Evolutionary conservation across 2,113 vertebrate species (phyloP), one percentile per base, ranked within the genome.

Genomic region (Antechinus stuartii): DNA sequence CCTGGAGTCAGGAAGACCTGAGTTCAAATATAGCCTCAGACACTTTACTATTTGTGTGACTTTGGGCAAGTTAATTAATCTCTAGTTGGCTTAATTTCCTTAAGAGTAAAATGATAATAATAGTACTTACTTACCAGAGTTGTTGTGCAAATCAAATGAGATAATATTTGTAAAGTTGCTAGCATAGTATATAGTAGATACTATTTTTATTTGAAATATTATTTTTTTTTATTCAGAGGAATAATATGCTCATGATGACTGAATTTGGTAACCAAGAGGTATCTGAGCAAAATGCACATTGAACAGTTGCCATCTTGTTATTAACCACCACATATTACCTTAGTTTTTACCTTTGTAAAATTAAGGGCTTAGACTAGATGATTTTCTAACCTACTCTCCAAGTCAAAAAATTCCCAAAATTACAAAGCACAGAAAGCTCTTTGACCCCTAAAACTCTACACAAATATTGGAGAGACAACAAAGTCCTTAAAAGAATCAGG

Each of bases 81-180:
- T 89, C 56, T 24, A 8, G 89, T 47, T 68, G 16, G 9, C 42
- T 14, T 2, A 22, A 7, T 91, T 84, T 92, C 55, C 91, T 92
- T n/a, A 16, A 35, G 3, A 50, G 46, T n/a, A 25, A 54, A 3
- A 2, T 91, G 76, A 92, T 8, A 56, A 26, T 35, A 24, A 42
- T 0, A 47, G 26, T 2, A 91, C 5, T n/a, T 3, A 76, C 0
- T 0, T 91, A 0, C 8, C 1, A 91, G n/a, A 23, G 50, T 54
- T 50, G 12, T 12, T 91, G 16, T n/a, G 54, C 6, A 23, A 22
- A 91, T 93, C 30, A 56, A 53, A 8, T 95, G 94, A 7, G 16
- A n/a, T 92, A 10, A 46, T n/a, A 35, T 8, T 0, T n/a, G 3
- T 47, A 0, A 89, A 50, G 49, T 25, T 2, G 14, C 54, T 90